Evolutionary conservation across 2,888 invertebrate genomes (phyloP).

Genomic region (Hoplodrina blanda): DNA sequence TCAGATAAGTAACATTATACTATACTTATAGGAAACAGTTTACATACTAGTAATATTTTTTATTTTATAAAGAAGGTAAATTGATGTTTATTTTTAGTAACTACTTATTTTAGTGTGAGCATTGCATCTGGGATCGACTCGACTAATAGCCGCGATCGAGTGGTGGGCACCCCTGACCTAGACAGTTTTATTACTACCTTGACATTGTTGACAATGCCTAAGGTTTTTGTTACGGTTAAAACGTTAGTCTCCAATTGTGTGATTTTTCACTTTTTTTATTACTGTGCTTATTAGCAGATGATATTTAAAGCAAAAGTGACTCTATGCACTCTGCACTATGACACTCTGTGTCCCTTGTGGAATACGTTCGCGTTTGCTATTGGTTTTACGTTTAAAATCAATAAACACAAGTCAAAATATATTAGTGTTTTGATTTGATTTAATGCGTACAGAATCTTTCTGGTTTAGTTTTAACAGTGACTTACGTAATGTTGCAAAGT

Average conservation of each 20-base stretch:
- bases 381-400: not conserved
- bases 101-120: too few relatives aligned
- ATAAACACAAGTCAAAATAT: not conserved
- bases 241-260: too few relatives aligned
- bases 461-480: not conserved
- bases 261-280: not conserved
- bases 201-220: not conserved
- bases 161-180: too few relatives aligned
- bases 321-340: constrained; percentile 58
- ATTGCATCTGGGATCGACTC: too few relatives aligned
- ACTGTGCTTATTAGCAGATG: constrained; percentile 39
- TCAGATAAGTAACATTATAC: too few relatives aligned
- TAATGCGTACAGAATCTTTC: not conserved
- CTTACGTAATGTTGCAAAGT: not conserved
- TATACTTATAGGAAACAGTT: too few relatives aligned
- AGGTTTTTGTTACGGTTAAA: too few relatives aligned
- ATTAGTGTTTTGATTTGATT: not conserved
- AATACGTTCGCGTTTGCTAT: constrained; percentile 56
- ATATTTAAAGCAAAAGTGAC: constrained; percentile 32
- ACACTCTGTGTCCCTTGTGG: constrained; percentile 55
- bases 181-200: not conserved
- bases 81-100: too few relatives aligned
- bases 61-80: too few relatives aligned
- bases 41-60: too few relatives aligned
- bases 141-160: too few relatives aligned